Evolutionary conservation across 2,888 invertebrate species (phyloP).

Genomic region (Drosophila silvestris): DNA sequence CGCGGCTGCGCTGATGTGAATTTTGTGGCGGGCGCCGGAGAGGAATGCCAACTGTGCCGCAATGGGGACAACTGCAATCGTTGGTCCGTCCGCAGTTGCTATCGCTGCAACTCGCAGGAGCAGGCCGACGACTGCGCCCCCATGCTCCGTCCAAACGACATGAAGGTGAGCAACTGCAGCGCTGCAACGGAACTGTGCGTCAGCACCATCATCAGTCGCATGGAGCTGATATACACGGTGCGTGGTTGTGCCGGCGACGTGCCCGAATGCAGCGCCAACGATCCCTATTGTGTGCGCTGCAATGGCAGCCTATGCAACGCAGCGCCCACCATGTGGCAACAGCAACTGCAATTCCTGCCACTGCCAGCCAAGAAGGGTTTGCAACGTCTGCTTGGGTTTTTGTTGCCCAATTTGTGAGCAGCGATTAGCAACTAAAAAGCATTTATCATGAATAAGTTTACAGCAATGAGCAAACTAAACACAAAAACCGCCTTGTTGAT

Average conservation of each 20-base stretch:
- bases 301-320: constrained; percentile 80
- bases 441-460: constrained; percentile 25
- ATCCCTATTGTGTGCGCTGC: constrained; percentile 81
- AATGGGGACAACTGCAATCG: constrained; percentile 75
- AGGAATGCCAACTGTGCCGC: constrained; percentile 76
- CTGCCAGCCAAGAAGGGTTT: neutral
- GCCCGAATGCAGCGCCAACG: constrained; percentile 75
- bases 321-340: constrained; percentile 59
- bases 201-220: constrained; percentile 69
- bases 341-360: neutral
- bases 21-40: constrained; percentile 38
- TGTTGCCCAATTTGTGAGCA: constrained; percentile 33
- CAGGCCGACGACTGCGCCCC: constrained; percentile 67
- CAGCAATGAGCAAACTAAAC: constrained; percentile 7
- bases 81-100: constrained; percentile 75
- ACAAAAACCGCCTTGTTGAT: constrained; percentile 4
- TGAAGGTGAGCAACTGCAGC: constrained; percentile 67
- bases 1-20: constrained; percentile 74
- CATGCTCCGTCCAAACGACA: constrained; percentile 52
- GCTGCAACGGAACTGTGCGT: constrained; percentile 75
- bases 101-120: constrained; percentile 76
- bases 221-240: constrained; percentile 72
- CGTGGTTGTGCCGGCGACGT: constrained; percentile 76
- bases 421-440: constrained; percentile 23
- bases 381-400: constrained; percentile 19